These are phyloP conservation scores for Moxostoma hubbsi DNA, from an alignment of 2,797 vertebrate species.

Conservation along the genomic window DNA sequence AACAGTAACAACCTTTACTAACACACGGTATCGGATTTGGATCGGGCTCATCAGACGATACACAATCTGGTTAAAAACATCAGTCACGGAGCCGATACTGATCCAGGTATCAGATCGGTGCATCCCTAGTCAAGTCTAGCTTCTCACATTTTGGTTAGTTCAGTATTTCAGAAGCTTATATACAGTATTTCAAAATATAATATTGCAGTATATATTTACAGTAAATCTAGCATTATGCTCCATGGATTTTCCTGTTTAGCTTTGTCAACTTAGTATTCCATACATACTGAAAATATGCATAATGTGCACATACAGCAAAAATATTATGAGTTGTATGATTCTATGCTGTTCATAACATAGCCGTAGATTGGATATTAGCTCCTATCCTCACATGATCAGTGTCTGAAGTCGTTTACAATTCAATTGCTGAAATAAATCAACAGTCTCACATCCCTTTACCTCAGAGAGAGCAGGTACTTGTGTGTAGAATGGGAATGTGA, in stretches of 20 bases:
- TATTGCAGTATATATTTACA: background rate
- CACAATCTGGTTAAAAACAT: no score
- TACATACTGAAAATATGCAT: background rate
- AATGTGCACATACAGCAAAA: background rate
- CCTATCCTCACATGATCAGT: background rate
- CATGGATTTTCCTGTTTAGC: background rate
- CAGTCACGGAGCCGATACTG: no score
- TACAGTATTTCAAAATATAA: no score
- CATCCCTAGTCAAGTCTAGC: no score
- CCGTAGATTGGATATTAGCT: background rate
- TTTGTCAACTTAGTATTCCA: background rate
- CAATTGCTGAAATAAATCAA: constrained; percentile 11
- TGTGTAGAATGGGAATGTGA: constrained; percentile 13
- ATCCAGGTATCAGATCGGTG: no score
- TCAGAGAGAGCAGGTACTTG: constrained; percentile 59
- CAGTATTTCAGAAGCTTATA: no score
- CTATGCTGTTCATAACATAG: background rate
- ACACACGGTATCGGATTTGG: no score
- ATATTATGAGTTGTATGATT: background rate
- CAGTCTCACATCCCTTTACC: background rate
- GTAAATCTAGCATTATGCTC: background rate
- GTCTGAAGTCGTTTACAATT: background rate
- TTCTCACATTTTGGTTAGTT: no score
- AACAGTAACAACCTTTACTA: no score
- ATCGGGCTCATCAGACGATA: no score